These are phyloP conservation scores for Poeciliopsis retropinna DNA, from an alignment of 2,113 vertebrate genomes.

Conservation along the genomic window DNA sequence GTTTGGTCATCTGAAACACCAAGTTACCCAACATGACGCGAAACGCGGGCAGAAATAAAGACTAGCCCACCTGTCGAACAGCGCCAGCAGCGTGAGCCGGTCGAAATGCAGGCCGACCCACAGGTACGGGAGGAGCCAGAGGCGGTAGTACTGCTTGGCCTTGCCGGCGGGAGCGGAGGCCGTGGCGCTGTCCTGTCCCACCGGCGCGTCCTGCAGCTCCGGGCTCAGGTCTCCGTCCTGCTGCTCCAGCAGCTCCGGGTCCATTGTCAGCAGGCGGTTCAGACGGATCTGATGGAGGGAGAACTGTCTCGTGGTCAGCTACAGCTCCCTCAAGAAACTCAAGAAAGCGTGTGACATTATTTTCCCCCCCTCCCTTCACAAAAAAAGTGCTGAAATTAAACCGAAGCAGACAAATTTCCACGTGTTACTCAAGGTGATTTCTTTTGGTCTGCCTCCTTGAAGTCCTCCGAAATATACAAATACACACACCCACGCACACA, in stretches of 20 bases:
- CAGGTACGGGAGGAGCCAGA: slow-evolving; percentile 94
- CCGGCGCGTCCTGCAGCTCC: slow-evolving; percentile 90
- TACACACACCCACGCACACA: no score
- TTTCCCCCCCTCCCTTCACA: no score
- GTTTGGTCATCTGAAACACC: no score
- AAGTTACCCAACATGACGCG: no score
- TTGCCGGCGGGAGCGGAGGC: slow-evolving; percentile 80
- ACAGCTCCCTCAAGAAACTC: not conserved
- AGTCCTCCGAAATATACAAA: not conserved
- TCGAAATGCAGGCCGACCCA: slow-evolving; percentile 98
- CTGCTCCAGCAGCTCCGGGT: slow-evolving; percentile 94
- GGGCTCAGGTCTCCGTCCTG: slow-evolving; percentile 95
- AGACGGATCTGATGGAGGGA: slow-evolving; percentile 92
- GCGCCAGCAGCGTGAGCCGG: slow-evolving; percentile 94
- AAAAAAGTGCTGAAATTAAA: no score
- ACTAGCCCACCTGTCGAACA: slow-evolving; percentile 91
- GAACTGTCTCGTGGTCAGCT: slow-evolving; percentile 42
- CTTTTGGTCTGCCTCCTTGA: not conserved
- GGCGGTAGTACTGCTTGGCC: slow-evolving; percentile 94
- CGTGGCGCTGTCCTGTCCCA: slow-evolving; percentile 82
- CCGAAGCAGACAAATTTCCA: not conserved
- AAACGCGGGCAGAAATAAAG: no score
- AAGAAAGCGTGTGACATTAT: not conserved
- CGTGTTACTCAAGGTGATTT: not conserved
- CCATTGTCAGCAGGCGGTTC: slow-evolving; percentile 94